Base-by-base conservation (phyloP, 2,113 vertebrate species). In the Typhlomys cinereus region DNA sequence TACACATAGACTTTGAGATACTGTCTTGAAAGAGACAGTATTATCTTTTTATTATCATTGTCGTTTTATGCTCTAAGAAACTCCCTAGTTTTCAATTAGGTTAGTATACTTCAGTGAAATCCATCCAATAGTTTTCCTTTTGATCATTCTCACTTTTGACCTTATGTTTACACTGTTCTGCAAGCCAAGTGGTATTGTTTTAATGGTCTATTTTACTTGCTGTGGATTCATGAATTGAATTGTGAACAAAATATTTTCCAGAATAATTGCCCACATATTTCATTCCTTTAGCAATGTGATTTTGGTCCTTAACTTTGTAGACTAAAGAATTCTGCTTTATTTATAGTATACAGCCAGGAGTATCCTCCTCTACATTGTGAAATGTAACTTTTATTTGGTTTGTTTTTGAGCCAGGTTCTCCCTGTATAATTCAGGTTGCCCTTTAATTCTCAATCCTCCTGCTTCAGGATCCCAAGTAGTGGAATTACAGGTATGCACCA, bases 221-320 rank as follows among this genome's bases (percentile, higher is more conserved):
- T 85, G 83, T 85, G 10, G n/a, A 78, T 59, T 94, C 25, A 91
- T 25, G 27, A 84, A 81, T 75, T 67, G 62, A 85, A 78, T 7
- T 88, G 7, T 88, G 39, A 61, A 85, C 74, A 57, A 74, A 85
- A 84, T 41, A 52, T 67, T 92, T 31, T 89, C n/a, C 90, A 57
- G 89, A 79, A 46, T 86, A 44, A 66, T n/a, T 3, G 50, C 31
- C 76, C 2, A 75, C 12, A 2, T 85, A 5, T 70, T 75, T 8
- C 13, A 27, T 5, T 21, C 23, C 29, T 87, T 69, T 46, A 25
- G 57, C 21, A 31, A n/a, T 83, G 4, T 36, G 59, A n/a, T 52
- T 95, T 91, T 46, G 52, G 21, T 74, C 31, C 21, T 79, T 92
- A 71, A 61, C 14, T 93, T 70, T 71, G 66, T 12, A 91, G 39